Evolutionary conservation across 2,113 vertebrate species (phyloP).

Genomic region (Misgurnus anguillicaudatus): DNA sequence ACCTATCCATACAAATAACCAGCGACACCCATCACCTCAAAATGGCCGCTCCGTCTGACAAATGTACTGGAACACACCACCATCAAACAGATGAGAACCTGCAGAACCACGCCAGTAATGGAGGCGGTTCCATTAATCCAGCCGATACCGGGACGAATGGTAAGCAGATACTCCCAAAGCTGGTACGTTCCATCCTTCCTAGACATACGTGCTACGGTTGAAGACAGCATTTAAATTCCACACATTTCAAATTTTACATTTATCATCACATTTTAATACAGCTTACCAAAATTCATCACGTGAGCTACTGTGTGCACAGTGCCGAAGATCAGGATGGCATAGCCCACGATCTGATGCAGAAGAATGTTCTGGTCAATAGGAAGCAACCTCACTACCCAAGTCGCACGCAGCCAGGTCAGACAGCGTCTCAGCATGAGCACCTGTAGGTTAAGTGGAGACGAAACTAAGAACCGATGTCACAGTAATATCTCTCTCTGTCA

Average conservation of each 20-base stretch:
- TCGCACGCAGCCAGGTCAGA: conserved; percentile 81
- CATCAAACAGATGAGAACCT: conserved; percentile 77
- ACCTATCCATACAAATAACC: background rate
- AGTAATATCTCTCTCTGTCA: background rate
- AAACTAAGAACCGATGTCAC: background rate
- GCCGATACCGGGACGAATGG: conserved; percentile 74
- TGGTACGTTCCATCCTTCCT: conserved; percentile 30
- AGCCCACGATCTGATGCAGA: conserved; percentile 85
- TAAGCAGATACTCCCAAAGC: conserved; percentile 82
- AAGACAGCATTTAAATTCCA: background rate
- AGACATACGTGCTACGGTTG: conserved; percentile 65
- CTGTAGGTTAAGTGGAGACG: conserved; percentile 58
- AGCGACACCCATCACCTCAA: conserved; percentile 72
- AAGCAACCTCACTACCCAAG: conserved; percentile 76
- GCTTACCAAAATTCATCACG: conserved; percentile 77
- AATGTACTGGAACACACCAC: conserved; percentile 82
- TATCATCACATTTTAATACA: too few species aligned
- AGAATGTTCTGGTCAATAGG: conserved; percentile 84
- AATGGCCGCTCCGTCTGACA: conserved; percentile 81
- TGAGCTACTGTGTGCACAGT: conserved; percentile 78
- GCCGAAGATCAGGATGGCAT: conserved; percentile 70
- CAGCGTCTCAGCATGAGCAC: conserved; percentile 86
- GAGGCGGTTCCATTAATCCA: conserved; percentile 78
- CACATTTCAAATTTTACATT: background rate
- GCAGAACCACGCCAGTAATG: conserved; percentile 75